A percentile compares a stretch with the other conserved stretches of the same genome.
These are phyloP conservation scores for Bombus ignitus DNA, from an alignment of 1,140 invertebrate species.

Conservation along the genomic window DNA sequence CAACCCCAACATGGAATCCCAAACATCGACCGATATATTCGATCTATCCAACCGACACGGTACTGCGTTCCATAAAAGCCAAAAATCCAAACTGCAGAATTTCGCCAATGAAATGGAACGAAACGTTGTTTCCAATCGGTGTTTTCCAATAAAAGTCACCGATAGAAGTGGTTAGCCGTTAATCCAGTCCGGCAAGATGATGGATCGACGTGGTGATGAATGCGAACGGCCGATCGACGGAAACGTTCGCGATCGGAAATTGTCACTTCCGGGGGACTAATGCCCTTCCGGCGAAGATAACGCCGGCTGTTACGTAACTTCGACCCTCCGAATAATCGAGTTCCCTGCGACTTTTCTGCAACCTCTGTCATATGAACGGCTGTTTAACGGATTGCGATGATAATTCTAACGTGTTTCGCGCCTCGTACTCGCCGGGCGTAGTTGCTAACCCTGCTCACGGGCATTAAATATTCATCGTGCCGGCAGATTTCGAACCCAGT, in stretches of 20 bases:
- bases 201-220: slow-evolving; percentile 65
- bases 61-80: not conserved
- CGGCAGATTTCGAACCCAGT: not conserved
- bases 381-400: not conserved
- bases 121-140: slow-evolving; percentile 11
- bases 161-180: slow-evolving; percentile 39
- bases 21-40: too few relatives aligned
- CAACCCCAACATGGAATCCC: not conserved
- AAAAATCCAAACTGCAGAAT: not conserved
- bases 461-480: slow-evolving; percentile 39
- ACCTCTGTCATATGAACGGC: too few relatives aligned
- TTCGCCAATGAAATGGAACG: not conserved
- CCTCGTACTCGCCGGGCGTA: not conserved
- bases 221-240: slow-evolving; percentile 71
- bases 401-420: slow-evolving; percentile 12
- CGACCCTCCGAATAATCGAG: not conserved
- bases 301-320: slow-evolving; percentile 37
- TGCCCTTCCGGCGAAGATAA: slow-evolving; percentile 70
- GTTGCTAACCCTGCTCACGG: not conserved
- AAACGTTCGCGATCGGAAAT: slow-evolving; percentile 74
- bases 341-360: not conserved
- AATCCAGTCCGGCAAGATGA: slow-evolving; percentile 53
- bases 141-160: slow-evolving; percentile 36
- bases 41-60: not conserved
- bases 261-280: slow-evolving; percentile 73